phyloP scores from a whole-genome alignment of 2,888 invertebrate species.

The Drosophila kanekoi region DNA sequence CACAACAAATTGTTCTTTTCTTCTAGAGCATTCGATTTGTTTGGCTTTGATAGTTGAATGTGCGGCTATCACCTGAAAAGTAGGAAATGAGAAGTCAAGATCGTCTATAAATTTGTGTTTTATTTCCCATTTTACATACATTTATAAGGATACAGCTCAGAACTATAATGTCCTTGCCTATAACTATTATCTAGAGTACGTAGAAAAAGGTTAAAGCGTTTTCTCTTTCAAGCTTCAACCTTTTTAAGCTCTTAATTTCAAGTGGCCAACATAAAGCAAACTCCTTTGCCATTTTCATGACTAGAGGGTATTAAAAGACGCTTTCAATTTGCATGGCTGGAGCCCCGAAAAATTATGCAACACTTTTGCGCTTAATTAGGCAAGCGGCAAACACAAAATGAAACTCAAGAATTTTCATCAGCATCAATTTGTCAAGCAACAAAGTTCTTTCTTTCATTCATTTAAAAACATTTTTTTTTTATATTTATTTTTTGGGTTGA shows the following conservation, averaged over 20 bases:
- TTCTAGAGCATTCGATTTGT: no score
- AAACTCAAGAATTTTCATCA: constrained; percentile 66
- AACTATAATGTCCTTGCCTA: no score
- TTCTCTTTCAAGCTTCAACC: not conserved
- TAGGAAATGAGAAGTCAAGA: no score
- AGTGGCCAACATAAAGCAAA: not conserved
- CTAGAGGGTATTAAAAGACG: constrained; percentile 25
- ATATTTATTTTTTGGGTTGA: constrained; percentile 15
- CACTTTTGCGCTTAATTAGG: constrained; percentile 64
- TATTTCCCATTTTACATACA: no score
- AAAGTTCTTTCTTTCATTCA: constrained; percentile 34
- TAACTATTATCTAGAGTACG: no score
- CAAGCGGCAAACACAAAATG: constrained; percentile 46
- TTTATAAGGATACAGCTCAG: no score
- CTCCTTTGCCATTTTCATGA: not conserved
- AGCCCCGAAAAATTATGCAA: constrained; percentile 57
- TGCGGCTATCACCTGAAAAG: no score
- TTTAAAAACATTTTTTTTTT: constrained; percentile 3
- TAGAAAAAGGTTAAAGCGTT: no score
- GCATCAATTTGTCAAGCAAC: constrained; percentile 70
- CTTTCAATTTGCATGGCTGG: constrained; percentile 47
- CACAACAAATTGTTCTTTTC: no score
- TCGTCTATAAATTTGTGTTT: no score
- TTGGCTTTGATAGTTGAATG: no score
- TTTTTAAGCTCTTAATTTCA: not conserved